Evolutionary conservation across 2,888 invertebrate genomes (phyloP).

Genomic region (Ditylenchus weischeri): DNA sequence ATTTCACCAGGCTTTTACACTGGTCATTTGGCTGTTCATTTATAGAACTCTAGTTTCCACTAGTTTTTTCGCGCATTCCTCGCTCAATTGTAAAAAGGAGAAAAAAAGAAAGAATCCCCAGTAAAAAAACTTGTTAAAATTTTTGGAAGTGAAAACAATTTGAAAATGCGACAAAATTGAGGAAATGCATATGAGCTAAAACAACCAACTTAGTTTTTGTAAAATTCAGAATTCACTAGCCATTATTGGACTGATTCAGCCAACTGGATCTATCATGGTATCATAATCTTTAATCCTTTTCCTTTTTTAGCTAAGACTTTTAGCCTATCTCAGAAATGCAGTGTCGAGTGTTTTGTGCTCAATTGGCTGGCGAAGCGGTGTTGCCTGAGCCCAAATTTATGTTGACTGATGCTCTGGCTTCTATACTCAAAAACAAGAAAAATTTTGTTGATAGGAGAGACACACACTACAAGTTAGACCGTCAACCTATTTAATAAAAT

Average conservation of each 20-base stretch:
- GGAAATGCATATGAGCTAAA: not conserved
- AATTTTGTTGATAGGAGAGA: conserved; percentile 42
- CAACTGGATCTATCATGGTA: conserved; percentile 60
- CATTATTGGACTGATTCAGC: conserved; percentile 62
- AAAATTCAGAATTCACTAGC: conserved; percentile 60
- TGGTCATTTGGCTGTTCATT: too few relatives aligned
- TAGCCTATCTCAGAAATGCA: conserved; percentile 62
- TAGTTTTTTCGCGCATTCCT: too few relatives aligned
- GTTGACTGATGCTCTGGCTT: conserved; percentile 56
- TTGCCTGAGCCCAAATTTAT: conserved; percentile 45
- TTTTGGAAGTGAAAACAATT: not conserved
- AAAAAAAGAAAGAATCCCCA: too few relatives aligned
- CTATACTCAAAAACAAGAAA: conserved; percentile 44
- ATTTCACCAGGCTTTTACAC: too few relatives aligned
- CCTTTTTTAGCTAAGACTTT: too few relatives aligned
- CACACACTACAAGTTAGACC: conserved; percentile 59
- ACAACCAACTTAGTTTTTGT: not conserved
- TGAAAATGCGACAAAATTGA: not conserved
- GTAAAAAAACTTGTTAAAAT: too few relatives aligned
- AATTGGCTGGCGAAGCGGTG: conserved; percentile 25
- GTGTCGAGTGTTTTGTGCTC: conserved; percentile 59
- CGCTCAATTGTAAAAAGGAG: too few relatives aligned
- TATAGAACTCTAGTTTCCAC: too few relatives aligned
- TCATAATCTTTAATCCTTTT: too few relatives aligned
- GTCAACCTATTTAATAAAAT: not conserved